Conservation (phyloP, 2,888 invertebrate genomes). For the Gastracanthus pulcherrimus region DNA sequence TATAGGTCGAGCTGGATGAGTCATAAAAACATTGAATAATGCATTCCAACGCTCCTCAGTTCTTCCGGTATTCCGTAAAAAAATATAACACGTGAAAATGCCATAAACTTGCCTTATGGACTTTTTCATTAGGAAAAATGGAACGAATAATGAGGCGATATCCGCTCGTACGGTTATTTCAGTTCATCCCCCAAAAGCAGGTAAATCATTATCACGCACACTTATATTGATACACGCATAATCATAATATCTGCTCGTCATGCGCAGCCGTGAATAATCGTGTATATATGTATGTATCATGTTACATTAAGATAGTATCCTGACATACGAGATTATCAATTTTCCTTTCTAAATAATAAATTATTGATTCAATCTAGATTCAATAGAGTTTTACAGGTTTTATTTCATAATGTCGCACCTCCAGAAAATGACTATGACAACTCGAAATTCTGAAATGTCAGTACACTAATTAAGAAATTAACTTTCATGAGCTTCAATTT, state of each 20-base stretch:
- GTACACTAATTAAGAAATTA: too few species aligned
- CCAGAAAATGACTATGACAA: too few species aligned
- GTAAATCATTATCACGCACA: not conserved
- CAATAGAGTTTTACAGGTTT: not conserved
- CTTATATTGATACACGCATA: not conserved
- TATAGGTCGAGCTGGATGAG: not conserved
- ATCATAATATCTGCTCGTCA: constrained; percentile 5
- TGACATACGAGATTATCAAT: not conserved
- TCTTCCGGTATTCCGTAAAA: not conserved
- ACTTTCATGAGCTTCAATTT: too few species aligned
- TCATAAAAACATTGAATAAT: constrained; percentile 23
- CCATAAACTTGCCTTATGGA: not conserved
- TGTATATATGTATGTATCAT: not conserved
- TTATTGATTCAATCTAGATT: not conserved
- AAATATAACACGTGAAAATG: not conserved
- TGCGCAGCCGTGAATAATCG: not conserved
- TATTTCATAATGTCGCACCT: too few species aligned
- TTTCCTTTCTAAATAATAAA: not conserved
- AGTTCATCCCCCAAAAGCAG: not conserved
- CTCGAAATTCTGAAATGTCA: too few species aligned
- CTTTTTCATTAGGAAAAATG: not conserved
- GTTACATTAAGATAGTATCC: not conserved
- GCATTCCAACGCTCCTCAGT: not conserved
- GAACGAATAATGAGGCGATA: not conserved
- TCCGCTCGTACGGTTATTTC: not conserved